phyloP scores from a whole-genome alignment of 2,888 invertebrate species.

The Nudaria mundana region DNA sequence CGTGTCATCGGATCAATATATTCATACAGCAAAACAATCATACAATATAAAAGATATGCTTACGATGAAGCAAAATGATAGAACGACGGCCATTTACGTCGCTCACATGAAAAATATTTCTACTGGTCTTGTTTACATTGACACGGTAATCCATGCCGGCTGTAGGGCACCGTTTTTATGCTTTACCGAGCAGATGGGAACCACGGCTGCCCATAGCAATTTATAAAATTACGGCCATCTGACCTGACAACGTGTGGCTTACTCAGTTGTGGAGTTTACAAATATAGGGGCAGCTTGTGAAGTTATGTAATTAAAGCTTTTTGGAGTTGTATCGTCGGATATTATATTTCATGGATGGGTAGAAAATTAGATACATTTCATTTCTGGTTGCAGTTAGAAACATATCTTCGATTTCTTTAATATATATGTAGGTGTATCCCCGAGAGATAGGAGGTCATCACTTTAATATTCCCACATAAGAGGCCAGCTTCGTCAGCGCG shows the following conservation, averaged over 20 bases:
- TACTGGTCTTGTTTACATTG: conserved; percentile 70
- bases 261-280: conserved; percentile 32
- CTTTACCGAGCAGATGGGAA: conserved; percentile 49
- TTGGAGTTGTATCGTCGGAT: conserved; percentile 2
- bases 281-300: conserved; percentile 20
- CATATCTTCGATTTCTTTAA: no score
- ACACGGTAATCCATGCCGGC: conserved; percentile 57
- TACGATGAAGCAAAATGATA: conserved; percentile 60
- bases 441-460: neutral
- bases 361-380: neutral
- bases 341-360: neutral
- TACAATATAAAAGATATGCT: conserved; percentile 63
- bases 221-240: conserved; percentile 29
- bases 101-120: conserved; percentile 66
- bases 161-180: conserved; percentile 50
- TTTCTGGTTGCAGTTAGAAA: neutral
- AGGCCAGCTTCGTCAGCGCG: no score
- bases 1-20: no score
- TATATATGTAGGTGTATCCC: neutral
- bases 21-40: conserved; percentile 55
- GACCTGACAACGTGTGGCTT: conserved; percentile 27
- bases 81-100: conserved; percentile 60
- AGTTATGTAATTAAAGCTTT: conserved; percentile 26
- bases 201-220: conserved; percentile 33
- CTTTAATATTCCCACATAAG: neutral